These are phyloP conservation scores for Desmophyllum pertusum DNA, from an alignment of 92 coral and sea anemone genomes.

Conservation along the genomic window DNA sequence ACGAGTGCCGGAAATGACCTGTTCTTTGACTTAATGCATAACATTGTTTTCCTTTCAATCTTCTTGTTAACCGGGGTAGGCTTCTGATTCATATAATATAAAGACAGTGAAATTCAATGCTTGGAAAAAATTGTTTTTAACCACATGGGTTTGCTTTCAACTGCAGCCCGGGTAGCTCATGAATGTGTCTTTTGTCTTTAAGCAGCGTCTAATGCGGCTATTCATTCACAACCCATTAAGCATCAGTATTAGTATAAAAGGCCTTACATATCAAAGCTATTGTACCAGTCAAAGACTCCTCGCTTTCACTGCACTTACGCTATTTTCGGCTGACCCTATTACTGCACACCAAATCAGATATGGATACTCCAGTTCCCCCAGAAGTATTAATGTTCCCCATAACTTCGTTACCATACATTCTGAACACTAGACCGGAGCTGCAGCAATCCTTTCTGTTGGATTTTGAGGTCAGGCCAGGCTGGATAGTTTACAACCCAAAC, in stretches of 20 bases:
- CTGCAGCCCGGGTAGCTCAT: too few relatives aligned
- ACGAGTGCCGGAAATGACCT: too few relatives aligned
- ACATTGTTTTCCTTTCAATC: not conserved
- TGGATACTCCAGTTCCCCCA: not conserved
- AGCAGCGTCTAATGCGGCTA: not conserved
- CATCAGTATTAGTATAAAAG: not conserved
- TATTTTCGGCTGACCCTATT: not conserved
- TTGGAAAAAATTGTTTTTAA: not conserved
- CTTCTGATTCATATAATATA: not conserved
- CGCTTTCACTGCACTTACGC: not conserved
- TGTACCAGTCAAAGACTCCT: not conserved
- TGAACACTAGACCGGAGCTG: slow-evolving; percentile 36
- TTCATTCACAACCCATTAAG: not conserved
- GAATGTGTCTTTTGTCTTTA: not conserved
- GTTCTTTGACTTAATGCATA: not conserved
- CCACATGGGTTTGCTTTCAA: not conserved
- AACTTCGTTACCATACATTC: slow-evolving; percentile 63
- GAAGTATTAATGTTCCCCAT: slow-evolving; percentile 50
- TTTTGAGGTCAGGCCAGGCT: slow-evolving; percentile 52
- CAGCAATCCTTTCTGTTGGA: slow-evolving; percentile 41
- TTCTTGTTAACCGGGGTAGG: not conserved
- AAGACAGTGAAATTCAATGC: not conserved
- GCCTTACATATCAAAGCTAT: not conserved
- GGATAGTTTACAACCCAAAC: slow-evolving; percentile 72
- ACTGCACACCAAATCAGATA: not conserved